phyloP scores from a whole-genome alignment of 2,797 vertebrate species.

The Rhynchonycteris naso region DNA sequence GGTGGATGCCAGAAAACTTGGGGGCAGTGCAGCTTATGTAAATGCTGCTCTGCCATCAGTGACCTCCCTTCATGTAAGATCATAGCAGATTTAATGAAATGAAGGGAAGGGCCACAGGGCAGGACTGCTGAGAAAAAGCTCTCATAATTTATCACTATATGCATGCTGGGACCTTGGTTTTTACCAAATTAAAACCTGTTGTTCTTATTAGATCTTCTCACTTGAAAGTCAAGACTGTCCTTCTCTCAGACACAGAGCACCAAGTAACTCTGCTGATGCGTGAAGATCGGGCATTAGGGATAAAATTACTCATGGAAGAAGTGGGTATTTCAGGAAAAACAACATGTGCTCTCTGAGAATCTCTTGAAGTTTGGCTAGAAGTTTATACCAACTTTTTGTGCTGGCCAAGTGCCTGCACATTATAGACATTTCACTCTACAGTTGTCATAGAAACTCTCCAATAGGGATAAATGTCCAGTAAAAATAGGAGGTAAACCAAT shows the following conservation, averaged over 20 bases:
- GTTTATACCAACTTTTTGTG: slow-evolving; percentile 21
- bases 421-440: neutral
- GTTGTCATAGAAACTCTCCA: slow-evolving; percentile 46
- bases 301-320: slow-evolving; percentile 40
- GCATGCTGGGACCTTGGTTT: neutral
- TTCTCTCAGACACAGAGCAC: neutral
- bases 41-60: neutral
- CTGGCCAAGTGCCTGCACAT: slow-evolving; percentile 32
- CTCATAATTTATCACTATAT: neutral
- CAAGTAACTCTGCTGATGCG: neutral
- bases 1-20: neutral
- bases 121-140: neutral
- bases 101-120: neutral
- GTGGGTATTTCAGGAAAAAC: slow-evolving; percentile 28
- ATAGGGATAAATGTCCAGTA: neutral
- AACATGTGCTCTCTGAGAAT: slow-evolving; percentile 16
- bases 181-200: slow-evolving; percentile 7
- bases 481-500: neutral
- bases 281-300: slow-evolving; percentile 2
- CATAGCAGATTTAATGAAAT: neutral
- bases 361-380: slow-evolving; percentile 47
- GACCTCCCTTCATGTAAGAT: neutral
- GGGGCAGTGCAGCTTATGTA: neutral
- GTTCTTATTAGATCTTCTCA: slow-evolving; percentile 38
- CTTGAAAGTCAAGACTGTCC: slow-evolving; percentile 9